Evolutionary conservation across 2,888 invertebrate species (phyloP).

Genomic region (Diadromus collaris): DNA sequence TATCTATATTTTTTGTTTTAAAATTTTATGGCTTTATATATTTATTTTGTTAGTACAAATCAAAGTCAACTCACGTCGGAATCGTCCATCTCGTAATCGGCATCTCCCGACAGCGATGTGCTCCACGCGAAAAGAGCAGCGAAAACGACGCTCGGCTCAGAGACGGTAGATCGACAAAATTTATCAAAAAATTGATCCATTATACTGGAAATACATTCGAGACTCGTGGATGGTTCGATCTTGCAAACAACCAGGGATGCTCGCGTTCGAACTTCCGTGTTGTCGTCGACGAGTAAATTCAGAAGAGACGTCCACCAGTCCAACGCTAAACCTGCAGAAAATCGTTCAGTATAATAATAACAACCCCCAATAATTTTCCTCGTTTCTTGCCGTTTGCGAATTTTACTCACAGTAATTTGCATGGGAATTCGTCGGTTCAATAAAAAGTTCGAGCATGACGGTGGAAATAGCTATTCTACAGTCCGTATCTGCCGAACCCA

Average conservation of each 20-base stretch:
- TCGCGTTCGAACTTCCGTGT: conserved; percentile 67
- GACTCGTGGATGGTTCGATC: conserved; percentile 57
- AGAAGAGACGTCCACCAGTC: conserved; percentile 77
- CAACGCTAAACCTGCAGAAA: conserved; percentile 59
- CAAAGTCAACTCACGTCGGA: conserved; percentile 71
- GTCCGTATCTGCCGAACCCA: conserved; percentile 67
- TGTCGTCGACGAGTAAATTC: conserved; percentile 75
- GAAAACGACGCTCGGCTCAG: conserved; percentile 62
- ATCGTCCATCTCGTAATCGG: conserved; percentile 76
- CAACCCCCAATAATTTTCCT: background rate
- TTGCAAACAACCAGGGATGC: conserved; percentile 66
- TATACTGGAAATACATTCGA: conserved; percentile 63
- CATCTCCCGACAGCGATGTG: conserved; percentile 68
- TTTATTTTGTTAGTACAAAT: background rate
- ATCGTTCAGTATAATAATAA: background rate
- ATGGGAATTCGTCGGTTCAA: conserved; percentile 39
- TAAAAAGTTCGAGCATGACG: conserved; percentile 68
- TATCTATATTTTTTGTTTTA: conserved; percentile 1
- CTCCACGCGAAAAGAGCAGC: conserved; percentile 75
- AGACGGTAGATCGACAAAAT: conserved; percentile 62
- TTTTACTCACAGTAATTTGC: conserved; percentile 46
- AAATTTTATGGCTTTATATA: conserved; percentile 8
- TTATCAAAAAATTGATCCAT: conserved; percentile 69
- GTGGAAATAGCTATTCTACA: conserved; percentile 72
- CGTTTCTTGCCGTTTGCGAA: background rate